phyloP scores from a whole-genome alignment of 2,888 invertebrate species.

The Pterobdella sp. region DNA sequence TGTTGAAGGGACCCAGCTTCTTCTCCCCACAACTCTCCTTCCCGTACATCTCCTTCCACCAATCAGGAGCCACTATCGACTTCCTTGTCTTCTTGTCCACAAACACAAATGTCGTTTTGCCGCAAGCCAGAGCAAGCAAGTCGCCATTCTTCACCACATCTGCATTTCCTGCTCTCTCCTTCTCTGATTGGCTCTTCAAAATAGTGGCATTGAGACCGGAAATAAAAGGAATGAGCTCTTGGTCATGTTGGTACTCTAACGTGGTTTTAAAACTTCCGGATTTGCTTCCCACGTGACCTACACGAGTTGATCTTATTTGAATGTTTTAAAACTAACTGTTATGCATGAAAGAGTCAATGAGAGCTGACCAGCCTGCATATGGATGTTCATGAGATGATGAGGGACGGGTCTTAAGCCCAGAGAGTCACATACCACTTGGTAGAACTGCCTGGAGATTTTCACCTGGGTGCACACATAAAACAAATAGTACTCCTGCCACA shows the following conservation, averaged over 20 bases:
- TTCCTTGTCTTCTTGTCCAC: slow-evolving; percentile 42
- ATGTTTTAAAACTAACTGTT: neutral
- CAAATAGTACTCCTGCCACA: neutral
- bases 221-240: neutral
- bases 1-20: slow-evolving; percentile 38
- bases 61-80: slow-evolving; percentile 43
- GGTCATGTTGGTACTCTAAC: neutral
- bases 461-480: neutral
- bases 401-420: neutral
- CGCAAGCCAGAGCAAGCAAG: neutral
- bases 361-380: neutral
- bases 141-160: neutral
- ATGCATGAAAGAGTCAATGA: no score
- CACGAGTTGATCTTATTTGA: neutral
- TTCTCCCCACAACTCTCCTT: slow-evolving; percentile 34
- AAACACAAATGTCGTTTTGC: slow-evolving; percentile 36
- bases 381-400: neutral
- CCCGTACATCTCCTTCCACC: slow-evolving; percentile 44
- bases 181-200: neutral
- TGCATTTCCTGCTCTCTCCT: neutral
- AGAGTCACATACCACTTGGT: neutral
- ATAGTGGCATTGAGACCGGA: neutral
- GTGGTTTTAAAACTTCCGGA: neutral
- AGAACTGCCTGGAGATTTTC: neutral
- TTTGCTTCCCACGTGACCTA: neutral